These are phyloP conservation scores for Pteropus rufus DNA, from an alignment of 2,797 vertebrate species.

Conservation along the genomic window DNA sequence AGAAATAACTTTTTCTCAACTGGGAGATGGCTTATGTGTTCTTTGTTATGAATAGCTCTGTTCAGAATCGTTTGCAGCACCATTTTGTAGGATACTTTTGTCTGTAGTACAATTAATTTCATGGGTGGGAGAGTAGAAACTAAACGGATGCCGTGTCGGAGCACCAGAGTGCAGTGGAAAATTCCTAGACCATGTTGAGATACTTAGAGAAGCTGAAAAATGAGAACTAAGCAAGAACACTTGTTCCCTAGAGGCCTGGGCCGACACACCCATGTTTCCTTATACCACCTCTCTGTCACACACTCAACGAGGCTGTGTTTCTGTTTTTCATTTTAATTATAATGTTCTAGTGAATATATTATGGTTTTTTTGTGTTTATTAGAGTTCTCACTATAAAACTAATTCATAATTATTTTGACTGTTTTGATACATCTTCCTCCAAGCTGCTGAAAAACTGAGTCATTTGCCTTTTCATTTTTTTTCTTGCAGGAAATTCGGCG, in stretches of 20 bases:
- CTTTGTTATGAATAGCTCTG: not conserved
- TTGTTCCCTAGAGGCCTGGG: not conserved
- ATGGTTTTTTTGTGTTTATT: not conserved
- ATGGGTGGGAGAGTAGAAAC: slow-evolving; percentile 62
- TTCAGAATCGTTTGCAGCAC: slow-evolving; percentile 58
- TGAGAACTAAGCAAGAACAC: not conserved
- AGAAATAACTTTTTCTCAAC: not conserved
- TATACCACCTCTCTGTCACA: too few species aligned
- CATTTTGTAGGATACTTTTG: slow-evolving; percentile 47
- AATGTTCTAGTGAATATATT: not conserved
- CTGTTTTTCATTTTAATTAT: not conserved
- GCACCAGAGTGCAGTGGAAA: slow-evolving; percentile 44
- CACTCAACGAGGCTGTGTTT: not conserved
- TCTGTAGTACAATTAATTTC: slow-evolving; percentile 68
- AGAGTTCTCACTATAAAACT: not conserved
- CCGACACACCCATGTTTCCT: not conserved
- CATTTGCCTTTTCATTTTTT: not conserved
- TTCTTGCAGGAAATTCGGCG: slow-evolving; percentile 91
- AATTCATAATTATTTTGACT: not conserved
- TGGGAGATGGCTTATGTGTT: not conserved
- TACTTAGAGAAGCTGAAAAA: slow-evolving; percentile 43
- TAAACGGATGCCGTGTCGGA: slow-evolving; percentile 33
- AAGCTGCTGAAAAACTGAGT: not conserved
- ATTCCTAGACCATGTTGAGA: slow-evolving; percentile 32
- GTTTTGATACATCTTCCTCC: not conserved